Evolutionary conservation across 2,888 invertebrate species (phyloP).

Genomic region (Dendrolimus pini): DNA sequence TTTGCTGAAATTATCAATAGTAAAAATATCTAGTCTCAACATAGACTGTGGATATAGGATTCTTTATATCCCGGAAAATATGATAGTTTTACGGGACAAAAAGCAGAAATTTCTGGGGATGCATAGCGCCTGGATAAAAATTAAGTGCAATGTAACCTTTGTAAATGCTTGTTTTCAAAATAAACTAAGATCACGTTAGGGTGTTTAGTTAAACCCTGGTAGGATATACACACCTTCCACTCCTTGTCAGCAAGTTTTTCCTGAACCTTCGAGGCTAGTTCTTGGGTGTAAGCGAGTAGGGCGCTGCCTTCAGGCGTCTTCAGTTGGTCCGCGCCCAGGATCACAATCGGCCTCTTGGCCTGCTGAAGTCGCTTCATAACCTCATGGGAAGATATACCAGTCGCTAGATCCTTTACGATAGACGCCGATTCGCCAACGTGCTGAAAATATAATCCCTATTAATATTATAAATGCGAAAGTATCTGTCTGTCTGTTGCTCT

Average conservation of each 20-base stretch:
- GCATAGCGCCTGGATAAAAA: no score
- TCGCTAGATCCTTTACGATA: conserved; percentile 83
- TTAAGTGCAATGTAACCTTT: no score
- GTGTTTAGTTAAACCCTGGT: no score
- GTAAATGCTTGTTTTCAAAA: no score
- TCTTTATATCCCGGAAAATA: neutral
- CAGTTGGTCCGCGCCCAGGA: conserved; percentile 92
- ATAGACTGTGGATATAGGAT: neutral
- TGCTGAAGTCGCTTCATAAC: conserved; percentile 77
- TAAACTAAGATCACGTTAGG: no score
- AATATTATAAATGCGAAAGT: no score
- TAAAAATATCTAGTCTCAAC: no score
- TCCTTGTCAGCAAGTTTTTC: conserved; percentile 67
- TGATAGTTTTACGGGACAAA: no score
- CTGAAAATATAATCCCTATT: conserved; percentile 37
- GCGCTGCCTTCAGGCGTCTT: conserved; percentile 86
- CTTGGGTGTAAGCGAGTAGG: conserved; percentile 84
- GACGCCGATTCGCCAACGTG: conserved; percentile 90
- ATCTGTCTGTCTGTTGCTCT: no score
- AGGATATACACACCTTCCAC: conserved; percentile 58
- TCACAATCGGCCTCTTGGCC: conserved; percentile 94
- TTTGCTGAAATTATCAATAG: no score
- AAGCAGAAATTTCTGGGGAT: no score
- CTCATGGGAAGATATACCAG: conserved; percentile 78
- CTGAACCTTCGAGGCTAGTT: conserved; percentile 79